A percentile compares a stretch with the other conserved stretches of the same genome.
Conservation (phyloP, 2,113 vertebrate genomes). For the Centropus bengalensis region DNA sequence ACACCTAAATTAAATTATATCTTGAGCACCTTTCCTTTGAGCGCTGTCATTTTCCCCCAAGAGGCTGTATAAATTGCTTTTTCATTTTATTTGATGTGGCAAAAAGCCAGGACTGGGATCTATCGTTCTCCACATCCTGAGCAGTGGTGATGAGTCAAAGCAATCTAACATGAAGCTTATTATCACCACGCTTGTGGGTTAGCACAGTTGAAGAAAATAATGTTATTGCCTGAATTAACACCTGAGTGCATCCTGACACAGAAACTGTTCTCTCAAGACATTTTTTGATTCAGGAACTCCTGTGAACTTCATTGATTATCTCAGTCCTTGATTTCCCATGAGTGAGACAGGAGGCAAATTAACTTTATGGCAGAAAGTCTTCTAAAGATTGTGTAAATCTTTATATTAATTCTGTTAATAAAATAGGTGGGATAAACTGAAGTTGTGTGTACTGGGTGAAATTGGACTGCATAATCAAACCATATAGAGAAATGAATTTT, state of each 20-base stretch:
- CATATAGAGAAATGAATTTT: neutral
- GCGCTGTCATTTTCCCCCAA: conserved; percentile 47
- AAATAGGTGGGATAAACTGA: neutral
- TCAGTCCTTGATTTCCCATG: conserved; percentile 65
- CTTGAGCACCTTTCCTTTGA: conserved; percentile 54
- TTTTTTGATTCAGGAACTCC: conserved; percentile 38
- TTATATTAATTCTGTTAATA: neutral
- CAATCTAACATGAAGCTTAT: conserved; percentile 46
- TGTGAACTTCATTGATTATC: conserved; percentile 71
- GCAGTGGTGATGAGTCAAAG: conserved; percentile 21
- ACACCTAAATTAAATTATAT: conserved; percentile 66
- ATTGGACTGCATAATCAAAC: neutral
- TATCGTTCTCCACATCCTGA: neutral
- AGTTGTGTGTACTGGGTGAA: neutral
- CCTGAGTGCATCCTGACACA: conserved; percentile 44
- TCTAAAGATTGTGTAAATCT: neutral
- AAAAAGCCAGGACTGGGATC: conserved; percentile 26
- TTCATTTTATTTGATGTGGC: conserved; percentile 48
- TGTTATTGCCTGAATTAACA: conserved; percentile 61
- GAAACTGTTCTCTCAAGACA: conserved; percentile 55
- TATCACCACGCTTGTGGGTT: neutral
- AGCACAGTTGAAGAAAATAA: conserved; percentile 29
- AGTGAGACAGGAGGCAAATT: conserved; percentile 69
- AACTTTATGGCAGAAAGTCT: conserved; percentile 36
- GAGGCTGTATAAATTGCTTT: conserved; percentile 53